Evolutionary conservation across 1,140 invertebrate species (phyloP), one percentile per base, ranked within the genome.

Genomic region (Gonioctena quinquepunctata): DNA sequence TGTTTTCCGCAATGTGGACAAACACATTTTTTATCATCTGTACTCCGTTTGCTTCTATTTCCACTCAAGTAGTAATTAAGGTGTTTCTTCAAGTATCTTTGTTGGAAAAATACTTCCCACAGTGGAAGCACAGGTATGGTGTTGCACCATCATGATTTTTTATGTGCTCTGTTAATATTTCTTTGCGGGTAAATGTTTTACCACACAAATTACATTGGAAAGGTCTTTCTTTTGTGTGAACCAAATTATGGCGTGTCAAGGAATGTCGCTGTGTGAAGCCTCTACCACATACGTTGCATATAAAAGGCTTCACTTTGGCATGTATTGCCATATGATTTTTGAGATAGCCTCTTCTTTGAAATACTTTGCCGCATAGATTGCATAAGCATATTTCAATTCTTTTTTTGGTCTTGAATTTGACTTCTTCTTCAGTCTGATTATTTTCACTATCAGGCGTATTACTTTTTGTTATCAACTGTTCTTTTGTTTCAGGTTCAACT

Each of bases 261-360:
- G 91, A 74, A 23, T 76, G 88, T 19, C 88, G 85, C 2, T 92
- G 86, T 1, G 88, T 90, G 77, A 95, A 95, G 0, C 87, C 85
- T 70, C 90, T 90, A 0, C 87, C 87, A 79, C 94, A 96, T 1
- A 91, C 86, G 42, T 89, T 88, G 78, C 94, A 96, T 65, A 88
- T 85, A 77, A 90, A 93, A 0, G 93, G 92, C 62, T 89, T 87
- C 71, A 92, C 91, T 0, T 91, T 88, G 0, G 89, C 89, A 69
- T 93, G 92, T 16, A 88, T 89, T 4, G 91, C 80, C 84, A 89
- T 90, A 77, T 96, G 95, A 26, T 72, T 64, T 59, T 75, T 71
- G 56, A 80, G 66, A 63, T 75, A 79, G 22, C 73, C 74, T 59
- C 71, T 70, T 66, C 76, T 76, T 25, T 72, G 66, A 56, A 80